Evolutionary conservation across 2,888 invertebrate genomes (phyloP), one percentile per base, ranked within the genome.

Genomic region (Rhamnusium bicolor): DNA sequence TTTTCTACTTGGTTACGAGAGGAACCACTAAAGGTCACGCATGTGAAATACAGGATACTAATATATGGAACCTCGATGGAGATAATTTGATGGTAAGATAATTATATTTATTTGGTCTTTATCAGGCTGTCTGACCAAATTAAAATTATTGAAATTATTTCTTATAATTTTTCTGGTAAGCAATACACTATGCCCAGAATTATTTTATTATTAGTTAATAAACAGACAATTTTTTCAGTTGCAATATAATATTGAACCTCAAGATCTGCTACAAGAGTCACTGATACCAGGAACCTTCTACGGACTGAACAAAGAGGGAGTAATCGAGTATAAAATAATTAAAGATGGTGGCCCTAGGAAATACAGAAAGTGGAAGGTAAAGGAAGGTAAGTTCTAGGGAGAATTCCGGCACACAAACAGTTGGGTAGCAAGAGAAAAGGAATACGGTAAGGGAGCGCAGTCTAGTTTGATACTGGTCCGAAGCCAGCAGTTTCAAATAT

Each of bases 1-100:
- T 83, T 0, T 76, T 89, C 53, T 90, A 87, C 74, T 83, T 90
- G 12, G 82, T 89, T 5, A 86, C 87, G 1, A 81, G 85, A 19
- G 85, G 85, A 1, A 77, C 80, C 8, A 53, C 46, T 10, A 58
- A 56, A 47, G 18, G 24, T 27, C 49, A 49, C 0, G 74, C 61
- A 10, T 89, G 89, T 78, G 79, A 80, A 2, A 82, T 82, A 21
- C 81, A 76, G 40, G 82, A 86, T 1, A 87, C 85, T 12, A 89
- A 89, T 72, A 73, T 90, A 53, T 90, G 90, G 90, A 85, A 85
- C 74, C 83, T 89, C 18, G 79, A 81, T 10, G 75, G 83, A 61
- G 71, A 85, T 27, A 72, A 78, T 67, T 80, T 89, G 18, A 73
- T 81, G 71, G 89, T 89, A 80, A 82, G 81, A 46, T 24, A 49